These are phyloP conservation scores for Erethizon dorsatum DNA, from an alignment of 2,797 vertebrate genomes.

Conservation along the genomic window DNA sequence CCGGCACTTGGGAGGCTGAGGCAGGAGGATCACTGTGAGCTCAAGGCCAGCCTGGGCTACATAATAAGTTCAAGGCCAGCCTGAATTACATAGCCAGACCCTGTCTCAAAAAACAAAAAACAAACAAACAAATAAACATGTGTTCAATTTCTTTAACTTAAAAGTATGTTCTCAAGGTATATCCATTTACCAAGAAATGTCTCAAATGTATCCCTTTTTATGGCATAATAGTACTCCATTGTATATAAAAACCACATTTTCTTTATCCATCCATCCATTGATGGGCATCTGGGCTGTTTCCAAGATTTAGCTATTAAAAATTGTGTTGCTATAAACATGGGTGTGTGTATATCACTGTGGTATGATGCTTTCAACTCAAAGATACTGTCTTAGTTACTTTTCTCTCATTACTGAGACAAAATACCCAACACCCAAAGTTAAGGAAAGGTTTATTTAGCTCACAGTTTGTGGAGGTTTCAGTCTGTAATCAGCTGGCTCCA, in stretches of 20 bases:
- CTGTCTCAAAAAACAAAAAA: too few relatives aligned
- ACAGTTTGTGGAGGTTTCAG: too few relatives aligned
- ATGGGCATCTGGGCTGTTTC: background rate
- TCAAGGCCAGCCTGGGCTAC: too few relatives aligned
- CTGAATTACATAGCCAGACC: too few relatives aligned
- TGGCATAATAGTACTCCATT: background rate
- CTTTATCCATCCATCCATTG: background rate
- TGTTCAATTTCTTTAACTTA: background rate
- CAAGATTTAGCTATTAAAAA: background rate
- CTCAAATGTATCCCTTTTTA: background rate
- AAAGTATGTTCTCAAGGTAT: background rate
- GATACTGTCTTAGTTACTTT: background rate
- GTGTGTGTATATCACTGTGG: background rate
- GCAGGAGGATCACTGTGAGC: too few relatives aligned
- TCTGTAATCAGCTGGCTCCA: too few relatives aligned
- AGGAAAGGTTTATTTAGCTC: too few relatives aligned
- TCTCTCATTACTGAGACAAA: too few relatives aligned
- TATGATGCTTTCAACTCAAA: background rate
- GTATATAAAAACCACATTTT: background rate
- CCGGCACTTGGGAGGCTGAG: too few relatives aligned
- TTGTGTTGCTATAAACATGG: background rate
- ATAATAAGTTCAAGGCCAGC: too few relatives aligned
- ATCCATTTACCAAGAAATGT: background rate
- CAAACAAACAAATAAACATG: background rate
- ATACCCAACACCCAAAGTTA: too few relatives aligned